phyloP scores from a whole-genome alignment of 1,140 invertebrate species.

The Camponotus pennsylvanicus region DNA sequence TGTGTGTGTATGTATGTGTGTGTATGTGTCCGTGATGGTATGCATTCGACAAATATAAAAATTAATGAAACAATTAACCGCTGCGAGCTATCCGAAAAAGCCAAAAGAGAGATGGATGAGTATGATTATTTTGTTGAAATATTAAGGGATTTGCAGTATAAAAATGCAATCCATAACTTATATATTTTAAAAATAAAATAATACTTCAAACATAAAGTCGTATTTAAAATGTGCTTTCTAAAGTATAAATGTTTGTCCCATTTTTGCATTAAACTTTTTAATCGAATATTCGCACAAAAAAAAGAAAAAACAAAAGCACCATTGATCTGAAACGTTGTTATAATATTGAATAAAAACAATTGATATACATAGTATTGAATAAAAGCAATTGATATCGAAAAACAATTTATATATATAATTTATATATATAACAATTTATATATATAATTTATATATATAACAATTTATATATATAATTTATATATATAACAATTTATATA shows the following conservation, averaged over 20 bases:
- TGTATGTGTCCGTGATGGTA: neutral
- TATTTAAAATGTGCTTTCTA: slow-evolving; percentile 7
- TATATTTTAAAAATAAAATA: neutral
- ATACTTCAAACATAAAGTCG: neutral
- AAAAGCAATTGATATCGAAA: too few relatives aligned
- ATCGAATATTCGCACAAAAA: neutral
- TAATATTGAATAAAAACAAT: slow-evolving; percentile 23
- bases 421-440: too few relatives aligned
- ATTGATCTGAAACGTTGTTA: neutral
- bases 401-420: too few relatives aligned
- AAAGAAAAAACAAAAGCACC: neutral
- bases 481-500: too few relatives aligned
- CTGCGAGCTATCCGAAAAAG: slow-evolving; percentile 38
- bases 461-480: too few relatives aligned
- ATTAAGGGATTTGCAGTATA: neutral
- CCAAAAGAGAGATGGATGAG: neutral
- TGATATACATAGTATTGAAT: too few relatives aligned
- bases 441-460: too few relatives aligned
- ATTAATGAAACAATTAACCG: slow-evolving; percentile 21
- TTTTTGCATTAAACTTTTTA: neutral
- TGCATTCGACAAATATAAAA: slow-evolving; percentile 27
- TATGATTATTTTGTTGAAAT: neutral
- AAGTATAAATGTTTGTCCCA: neutral
- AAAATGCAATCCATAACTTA: neutral
- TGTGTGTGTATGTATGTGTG: slow-evolving; percentile 5